phyloP scores from a whole-genome alignment of 2,797 vertebrate species.

The Vireo griseus region DNA sequence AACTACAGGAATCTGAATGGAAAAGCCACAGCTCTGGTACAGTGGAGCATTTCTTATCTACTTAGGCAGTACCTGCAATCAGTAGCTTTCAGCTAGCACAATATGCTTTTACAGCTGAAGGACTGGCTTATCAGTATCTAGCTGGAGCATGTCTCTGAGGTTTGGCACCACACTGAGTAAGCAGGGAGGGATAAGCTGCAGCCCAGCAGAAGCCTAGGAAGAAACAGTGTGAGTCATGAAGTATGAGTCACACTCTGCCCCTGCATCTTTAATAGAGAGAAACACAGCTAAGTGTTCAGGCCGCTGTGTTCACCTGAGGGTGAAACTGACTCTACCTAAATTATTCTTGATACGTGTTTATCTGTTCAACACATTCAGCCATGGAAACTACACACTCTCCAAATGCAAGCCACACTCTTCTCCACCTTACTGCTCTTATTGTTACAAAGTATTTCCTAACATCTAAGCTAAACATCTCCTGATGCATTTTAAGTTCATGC shows the following conservation, averaged over 20 bases:
- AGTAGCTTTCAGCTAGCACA: neutral
- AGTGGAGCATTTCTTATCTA: neutral
- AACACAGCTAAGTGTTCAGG: neutral
- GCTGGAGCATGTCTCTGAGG: neutral
- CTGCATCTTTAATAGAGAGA: neutral
- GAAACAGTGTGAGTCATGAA: conserved; percentile 7
- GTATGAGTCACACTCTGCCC: conserved; percentile 28
- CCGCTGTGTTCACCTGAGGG: neutral
- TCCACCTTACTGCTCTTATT: neutral
- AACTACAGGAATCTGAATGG: neutral
- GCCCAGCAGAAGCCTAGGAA: conserved; percentile 21
- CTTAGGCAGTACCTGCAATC: neutral
- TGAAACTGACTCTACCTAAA: neutral
- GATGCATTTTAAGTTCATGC: neutral
- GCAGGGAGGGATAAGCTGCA: neutral
- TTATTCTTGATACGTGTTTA: neutral
- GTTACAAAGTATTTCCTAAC: neutral
- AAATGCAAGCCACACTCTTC: neutral
- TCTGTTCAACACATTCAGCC: neutral
- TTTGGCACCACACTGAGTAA: conserved; percentile 10
- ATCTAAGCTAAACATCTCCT: neutral
- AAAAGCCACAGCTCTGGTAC: neutral
- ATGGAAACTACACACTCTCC: neutral
- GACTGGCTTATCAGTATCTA: neutral
- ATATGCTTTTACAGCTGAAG: neutral